Base-by-base conservation (phyloP, 2,888 invertebrate genomes). In the Tridacna crocea region DNA sequence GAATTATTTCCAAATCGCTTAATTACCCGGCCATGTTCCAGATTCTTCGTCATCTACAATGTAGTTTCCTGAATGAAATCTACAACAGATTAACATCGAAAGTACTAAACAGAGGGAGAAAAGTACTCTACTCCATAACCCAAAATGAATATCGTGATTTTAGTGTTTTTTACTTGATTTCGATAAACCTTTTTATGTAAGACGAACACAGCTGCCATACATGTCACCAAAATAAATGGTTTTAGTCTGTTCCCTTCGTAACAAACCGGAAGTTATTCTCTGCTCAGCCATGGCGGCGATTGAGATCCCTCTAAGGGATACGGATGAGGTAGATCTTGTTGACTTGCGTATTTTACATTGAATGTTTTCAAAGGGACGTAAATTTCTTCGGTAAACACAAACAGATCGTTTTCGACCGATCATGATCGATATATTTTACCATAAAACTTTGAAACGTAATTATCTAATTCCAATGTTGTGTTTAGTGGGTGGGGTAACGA, bases 251-350 rank as follows among this genome's bases (percentile, higher is more conserved):
- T 3, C 17, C 55, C 10, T 55, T 19, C 15, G 3, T 55, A 3
- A 15, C 55, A 15, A 10, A 55, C 70, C 70, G 70, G 68, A 68
- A 46, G 68, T 70, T 24, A 70, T n/a, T 24, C 19, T 46, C 19
- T 22, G 13, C 15, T 65, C 48, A 51, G 82, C 78, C 84, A 86
- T 87, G 87, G 82, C 70, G 70, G 84, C 87, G 77, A 84, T 87
- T 19, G 87, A 87, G 36, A 87, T 87, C 63, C 87, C 87, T 26
- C 81, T 87, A n/a, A 78, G 87, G 72, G 87, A 87, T 66, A 87
- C 87, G 15, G 87, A 87, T 75, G 87, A 87, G 81, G 87, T 87
- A 84, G n/a, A n/a, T n/a, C n/a, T n/a, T n/a, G 4, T 61, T 61
- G 22, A 15, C 46, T 19, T 22, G 3, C 6, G 2, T 26, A 58